Evolutionary conservation across 2,113 vertebrate genomes (phyloP), one percentile per base, ranked within the genome.

Genomic region (Verasper variegatus): DNA sequence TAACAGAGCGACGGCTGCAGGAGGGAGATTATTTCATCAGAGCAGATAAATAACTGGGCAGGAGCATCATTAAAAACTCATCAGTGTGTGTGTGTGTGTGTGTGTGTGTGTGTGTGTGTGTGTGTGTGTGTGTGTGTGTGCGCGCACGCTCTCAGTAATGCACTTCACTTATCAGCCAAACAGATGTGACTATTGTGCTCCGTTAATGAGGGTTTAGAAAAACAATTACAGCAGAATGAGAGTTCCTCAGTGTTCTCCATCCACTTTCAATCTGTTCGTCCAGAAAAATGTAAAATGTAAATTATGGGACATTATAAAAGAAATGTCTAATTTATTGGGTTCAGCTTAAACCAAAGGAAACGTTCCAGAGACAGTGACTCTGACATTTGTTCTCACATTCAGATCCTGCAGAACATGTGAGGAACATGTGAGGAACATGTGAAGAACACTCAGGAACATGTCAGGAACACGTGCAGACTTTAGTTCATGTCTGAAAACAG

Each of bases 21-120:
- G 74, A 77, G 61, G 73, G 26, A 79, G 74, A 83, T 88, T 78
- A 83, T 88, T 82, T 68, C 72, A 86, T 89, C 76, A 78, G 71
- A 51, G 52, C 68, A 76, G 84, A 85, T 85, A 74, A 83, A 89
- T 82, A 82, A 81, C 69, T 68, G 78, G 68, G 69, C 78, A 81
- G 72, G 63, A 82, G 76, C 84, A 62, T 83, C 85, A 79, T 89
- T 87, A 89, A 85, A 87, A 78, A 70, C 68, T 75, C 85, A 85
- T 89, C 82, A 78, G 58, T 24, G 57, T 68, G 57, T 23, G 71
- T 1, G 55, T 1, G 27, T 62, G 64, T 68, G 47, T 76, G 57
- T 24, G 23, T 24, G 24, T 1, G 56, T 1, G 27, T 62, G 64
- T 68, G 47, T 76, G 6, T 31, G 31, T 31, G 31, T 27, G 71